These are phyloP conservation scores for Python bivittatus DNA, from an alignment of 2,113 vertebrate species.

Conservation along the genomic window DNA sequence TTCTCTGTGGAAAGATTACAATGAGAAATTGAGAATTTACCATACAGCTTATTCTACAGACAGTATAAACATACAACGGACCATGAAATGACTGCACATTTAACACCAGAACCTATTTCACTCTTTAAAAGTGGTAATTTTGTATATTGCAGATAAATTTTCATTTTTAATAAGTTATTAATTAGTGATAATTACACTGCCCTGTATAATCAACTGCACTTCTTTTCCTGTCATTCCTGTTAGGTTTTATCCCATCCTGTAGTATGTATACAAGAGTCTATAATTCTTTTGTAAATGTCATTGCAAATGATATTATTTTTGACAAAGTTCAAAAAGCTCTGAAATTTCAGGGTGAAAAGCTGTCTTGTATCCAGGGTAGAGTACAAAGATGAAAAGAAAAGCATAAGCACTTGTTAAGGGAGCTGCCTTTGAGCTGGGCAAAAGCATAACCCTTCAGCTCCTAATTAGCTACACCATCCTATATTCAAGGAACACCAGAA, in stretches of 20 bases:
- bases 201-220: background rate
- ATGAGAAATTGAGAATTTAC: background rate
- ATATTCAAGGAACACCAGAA: background rate
- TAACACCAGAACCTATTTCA: background rate
- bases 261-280: background rate
- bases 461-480: background rate
- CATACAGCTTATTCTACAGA: background rate
- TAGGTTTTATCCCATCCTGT: background rate
- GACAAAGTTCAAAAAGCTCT: background rate
- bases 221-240: background rate
- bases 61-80: background rate
- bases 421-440: background rate
- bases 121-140: background rate
- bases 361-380: background rate
- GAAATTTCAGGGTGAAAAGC: background rate
- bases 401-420: background rate
- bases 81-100: background rate
- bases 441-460: background rate
- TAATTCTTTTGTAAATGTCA: background rate
- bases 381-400: background rate
- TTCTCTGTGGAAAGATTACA: background rate
- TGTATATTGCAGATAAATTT: background rate
- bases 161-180: background rate
- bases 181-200: background rate
- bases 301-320: background rate